Base-by-base conservation (phyloP, 1,140 invertebrate genomes). In the Dryas iulia region DNA sequence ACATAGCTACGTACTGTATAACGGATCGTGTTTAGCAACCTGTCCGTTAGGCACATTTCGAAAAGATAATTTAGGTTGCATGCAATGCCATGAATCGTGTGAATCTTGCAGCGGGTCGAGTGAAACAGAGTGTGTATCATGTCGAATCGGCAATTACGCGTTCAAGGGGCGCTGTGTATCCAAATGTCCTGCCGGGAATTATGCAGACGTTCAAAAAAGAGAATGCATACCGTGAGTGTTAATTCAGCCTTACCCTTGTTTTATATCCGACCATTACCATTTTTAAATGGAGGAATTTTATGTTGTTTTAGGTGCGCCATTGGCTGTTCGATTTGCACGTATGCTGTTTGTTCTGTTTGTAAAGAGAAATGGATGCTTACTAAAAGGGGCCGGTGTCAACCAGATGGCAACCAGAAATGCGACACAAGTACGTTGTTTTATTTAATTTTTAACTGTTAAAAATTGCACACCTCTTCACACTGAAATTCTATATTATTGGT, bases 31-130 rank as follows among this genome's bases (percentile, higher is more conserved):
- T 89, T 94, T 96, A 73, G 95, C 96, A 3, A 93, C 95, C 2
- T 98, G 97, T 92, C 97, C 96, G 1, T 74, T 93, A 2, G 94
- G 95, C 67, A 97, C 96, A 4, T 97, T 94, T 84, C 95, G 97
- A 91, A 96, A 95, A 6, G 95, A 96, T 76, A 95, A 96, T 81
- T 93, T 86, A 75, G 95, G 94, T 79, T 97, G 96, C 86, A 92
- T 94, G 35, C 89, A 94, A 1, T 98, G 97, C 84, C 95, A 97
- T 84, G 89, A 94, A 35, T 94, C 94, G 23, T 98, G 97, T 85
- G 95, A 95, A 81, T 96, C 96, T 6, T 98, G 97, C 82, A 95
- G 94, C 67, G 96, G 96, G 11, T 94, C 95, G 4, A 94, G 94
- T 35, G 94, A 95, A 74, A 94, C 94, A 31, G 94, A 97, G 59